phyloP scores from a whole-genome alignment of 2,888 invertebrate species.

The Lottia scabra region DNA sequence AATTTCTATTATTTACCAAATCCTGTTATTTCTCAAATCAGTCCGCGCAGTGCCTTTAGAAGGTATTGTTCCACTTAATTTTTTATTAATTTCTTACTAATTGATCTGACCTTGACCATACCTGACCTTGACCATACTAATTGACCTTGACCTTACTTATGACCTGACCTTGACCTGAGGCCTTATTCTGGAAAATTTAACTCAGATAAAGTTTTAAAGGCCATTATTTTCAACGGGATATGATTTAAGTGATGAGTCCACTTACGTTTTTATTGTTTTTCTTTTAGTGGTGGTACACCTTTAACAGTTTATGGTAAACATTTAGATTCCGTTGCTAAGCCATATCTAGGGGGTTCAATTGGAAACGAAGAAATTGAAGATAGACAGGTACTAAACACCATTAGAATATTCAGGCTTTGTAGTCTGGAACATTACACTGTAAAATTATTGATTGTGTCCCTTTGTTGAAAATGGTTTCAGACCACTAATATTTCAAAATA shows the following conservation, averaged over 20 bases:
- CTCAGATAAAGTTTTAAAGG: no score
- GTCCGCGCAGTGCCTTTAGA: conserved; percentile 20
- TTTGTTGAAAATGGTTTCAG: not conserved
- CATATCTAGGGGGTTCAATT: conserved; percentile 21
- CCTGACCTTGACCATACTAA: no score
- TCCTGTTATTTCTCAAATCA: conserved; percentile 30
- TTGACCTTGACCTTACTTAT: no score
- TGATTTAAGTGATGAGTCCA: no score
- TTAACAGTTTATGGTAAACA: conserved; percentile 61
- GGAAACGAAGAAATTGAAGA: not conserved
- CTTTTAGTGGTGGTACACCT: conserved; percentile 61
- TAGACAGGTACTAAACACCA: not conserved
- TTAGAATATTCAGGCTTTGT: no score
- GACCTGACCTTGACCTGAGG: no score
- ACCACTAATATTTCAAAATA: no score
- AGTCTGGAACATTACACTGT: no score
- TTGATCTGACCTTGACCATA: no score
- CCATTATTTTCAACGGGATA: no score
- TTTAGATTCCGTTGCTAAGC: conserved; percentile 46
- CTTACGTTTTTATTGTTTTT: not conserved
- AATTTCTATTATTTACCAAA: conserved; percentile 48
- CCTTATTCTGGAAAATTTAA: no score
- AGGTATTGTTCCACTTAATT: conserved; percentile 12
- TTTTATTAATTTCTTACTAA: no score
- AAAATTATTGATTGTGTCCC: not conserved